A percentile compares a stretch with the other conserved stretches of the same genome.
phyloP scores from a whole-genome alignment of 2,113 vertebrate species.

The Sterna hirundo region DNA sequence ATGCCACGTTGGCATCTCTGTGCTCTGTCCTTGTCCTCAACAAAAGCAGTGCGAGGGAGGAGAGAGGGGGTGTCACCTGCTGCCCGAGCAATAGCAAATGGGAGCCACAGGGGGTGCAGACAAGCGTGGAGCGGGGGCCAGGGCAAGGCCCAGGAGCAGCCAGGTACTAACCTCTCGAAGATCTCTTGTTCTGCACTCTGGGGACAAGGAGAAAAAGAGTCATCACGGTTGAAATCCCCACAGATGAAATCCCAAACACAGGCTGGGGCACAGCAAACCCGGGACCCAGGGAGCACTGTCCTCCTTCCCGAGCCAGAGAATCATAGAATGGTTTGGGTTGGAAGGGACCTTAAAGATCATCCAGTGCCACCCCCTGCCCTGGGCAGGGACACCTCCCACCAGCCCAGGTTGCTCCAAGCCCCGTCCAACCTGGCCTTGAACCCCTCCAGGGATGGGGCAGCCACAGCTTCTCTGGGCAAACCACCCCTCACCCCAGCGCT shows the following conservation, averaged over 20 bases:
- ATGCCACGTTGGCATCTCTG: neutral
- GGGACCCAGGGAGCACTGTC: neutral
- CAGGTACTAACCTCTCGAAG: constrained; percentile 73
- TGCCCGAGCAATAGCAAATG: neutral
- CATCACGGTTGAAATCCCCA: neutral
- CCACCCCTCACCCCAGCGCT: neutral
- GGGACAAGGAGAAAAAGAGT: constrained; percentile 49
- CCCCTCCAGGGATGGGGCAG: neutral
- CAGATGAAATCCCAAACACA: neutral
- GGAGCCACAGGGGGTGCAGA: neutral
- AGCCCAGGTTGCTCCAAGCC: neutral
- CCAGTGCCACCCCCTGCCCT: neutral
- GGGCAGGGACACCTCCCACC: neutral
- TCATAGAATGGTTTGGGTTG: neutral
- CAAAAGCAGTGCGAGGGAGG: neutral
- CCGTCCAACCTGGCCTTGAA: neutral
- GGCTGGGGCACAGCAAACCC: neutral
- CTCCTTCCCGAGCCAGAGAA: neutral
- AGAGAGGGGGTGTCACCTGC: neutral
- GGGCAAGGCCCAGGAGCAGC: neutral
- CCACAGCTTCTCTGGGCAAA: neutral
- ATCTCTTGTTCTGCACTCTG: constrained; percentile 76
- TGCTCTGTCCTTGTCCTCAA: neutral
- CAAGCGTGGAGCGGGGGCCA: neutral
- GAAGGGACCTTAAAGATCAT: neutral